Percentiles rank a stretch among this genome's conserved stretches.
Evolutionary conservation across 2,113 vertebrate genomes (phyloP).

Genomic region (Synchiropus splendidus): DNA sequence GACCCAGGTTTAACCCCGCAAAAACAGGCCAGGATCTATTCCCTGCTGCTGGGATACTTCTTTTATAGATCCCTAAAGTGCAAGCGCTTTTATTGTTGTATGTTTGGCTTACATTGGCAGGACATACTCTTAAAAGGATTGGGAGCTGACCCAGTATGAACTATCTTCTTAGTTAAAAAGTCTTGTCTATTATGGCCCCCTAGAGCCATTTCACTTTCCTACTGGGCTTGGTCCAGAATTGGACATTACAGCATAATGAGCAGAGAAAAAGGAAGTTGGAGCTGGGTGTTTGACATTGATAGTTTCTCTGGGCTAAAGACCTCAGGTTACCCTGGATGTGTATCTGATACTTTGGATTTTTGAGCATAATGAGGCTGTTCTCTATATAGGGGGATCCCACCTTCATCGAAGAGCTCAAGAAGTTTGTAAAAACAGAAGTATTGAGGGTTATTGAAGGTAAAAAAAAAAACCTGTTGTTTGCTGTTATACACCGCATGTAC

Average conservation of each 20-base stretch:
- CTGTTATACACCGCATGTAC: not conserved
- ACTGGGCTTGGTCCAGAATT: slow-evolving; percentile 4
- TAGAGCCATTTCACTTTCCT: slow-evolving; percentile 5
- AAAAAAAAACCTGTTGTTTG: not conserved
- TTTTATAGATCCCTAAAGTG: not conserved
- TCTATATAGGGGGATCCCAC: slow-evolving; percentile 68
- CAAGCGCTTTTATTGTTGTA: not conserved
- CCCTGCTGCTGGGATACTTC: slow-evolving; percentile 6
- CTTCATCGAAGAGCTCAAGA: slow-evolving; percentile 85
- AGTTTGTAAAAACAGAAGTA: slow-evolving; percentile 83
- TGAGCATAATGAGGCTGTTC: slow-evolving; percentile 14
- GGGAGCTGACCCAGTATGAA: not conserved
- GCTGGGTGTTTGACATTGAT: slow-evolving; percentile 8
- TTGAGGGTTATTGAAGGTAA: slow-evolving; percentile 88
- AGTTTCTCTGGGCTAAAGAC: slow-evolving; percentile 3
- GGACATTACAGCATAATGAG: slow-evolving; percentile 6
- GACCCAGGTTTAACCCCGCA: not conserved
- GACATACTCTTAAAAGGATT: not conserved
- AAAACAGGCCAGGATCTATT: slow-evolving; percentile 2
- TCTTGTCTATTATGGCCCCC: too few species aligned
- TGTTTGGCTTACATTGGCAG: not conserved
- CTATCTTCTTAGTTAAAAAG: slow-evolving; percentile 7
- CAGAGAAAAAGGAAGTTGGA: not conserved
- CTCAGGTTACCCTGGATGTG: too few species aligned
- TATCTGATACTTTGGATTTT: too few species aligned